These are phyloP conservation scores for Coccyzus lansbergi DNA, from an alignment of 2,797 vertebrate species.

Conservation along the genomic window DNA sequence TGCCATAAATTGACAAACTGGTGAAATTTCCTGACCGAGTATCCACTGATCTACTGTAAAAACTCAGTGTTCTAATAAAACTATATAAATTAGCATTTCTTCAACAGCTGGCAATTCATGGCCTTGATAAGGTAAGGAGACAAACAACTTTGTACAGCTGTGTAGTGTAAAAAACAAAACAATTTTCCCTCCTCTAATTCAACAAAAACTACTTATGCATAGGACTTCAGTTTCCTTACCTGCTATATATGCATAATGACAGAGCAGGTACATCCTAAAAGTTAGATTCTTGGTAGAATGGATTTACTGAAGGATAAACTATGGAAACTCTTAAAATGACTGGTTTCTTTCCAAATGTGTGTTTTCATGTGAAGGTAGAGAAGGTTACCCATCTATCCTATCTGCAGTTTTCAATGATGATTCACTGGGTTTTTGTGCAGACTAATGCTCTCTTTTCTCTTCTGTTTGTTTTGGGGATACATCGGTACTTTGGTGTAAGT, in stretches of 20 bases:
- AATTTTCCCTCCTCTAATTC: not conserved
- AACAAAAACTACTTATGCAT: not conserved
- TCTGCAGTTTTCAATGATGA: not conserved
- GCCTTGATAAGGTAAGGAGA: not conserved
- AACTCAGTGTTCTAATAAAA: not conserved
- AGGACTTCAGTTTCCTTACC: not conserved
- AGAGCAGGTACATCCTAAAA: not conserved
- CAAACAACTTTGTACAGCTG: not conserved
- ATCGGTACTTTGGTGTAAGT: not conserved
- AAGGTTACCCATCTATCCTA: not conserved
- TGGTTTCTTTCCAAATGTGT: not conserved
- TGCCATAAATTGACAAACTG: conserved; percentile 16
- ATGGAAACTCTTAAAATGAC: not conserved
- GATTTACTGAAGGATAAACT: not conserved
- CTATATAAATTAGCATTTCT: not conserved
- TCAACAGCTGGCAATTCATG: not conserved
- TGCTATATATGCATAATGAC: not conserved
- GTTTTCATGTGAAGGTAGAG: not conserved
- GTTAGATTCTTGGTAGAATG: not conserved
- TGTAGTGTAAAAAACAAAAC: not conserved
- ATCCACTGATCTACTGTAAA: not conserved
- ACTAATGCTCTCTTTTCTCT: not conserved
- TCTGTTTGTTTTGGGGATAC: not conserved
- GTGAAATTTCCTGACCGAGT: not conserved
- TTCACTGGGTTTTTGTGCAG: not conserved